Evolutionary conservation across 2,797 vertebrate species (phyloP).

Genomic region (Lagorchestes hirsutus): DNA sequence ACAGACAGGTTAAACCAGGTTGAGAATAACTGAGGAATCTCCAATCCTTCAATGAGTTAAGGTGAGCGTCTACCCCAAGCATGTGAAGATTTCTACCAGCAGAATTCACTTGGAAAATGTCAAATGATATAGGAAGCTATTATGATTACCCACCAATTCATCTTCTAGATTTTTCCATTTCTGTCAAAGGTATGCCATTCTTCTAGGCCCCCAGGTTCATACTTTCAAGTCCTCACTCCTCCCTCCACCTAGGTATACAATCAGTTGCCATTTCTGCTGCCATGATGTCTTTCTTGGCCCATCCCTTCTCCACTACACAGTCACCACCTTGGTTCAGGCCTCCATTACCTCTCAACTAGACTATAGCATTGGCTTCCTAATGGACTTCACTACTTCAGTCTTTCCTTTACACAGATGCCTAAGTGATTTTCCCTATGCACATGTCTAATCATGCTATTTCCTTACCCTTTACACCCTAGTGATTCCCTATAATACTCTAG

Average conservation of each 20-base stretch:
- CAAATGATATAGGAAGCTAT: not conserved
- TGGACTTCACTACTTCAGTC: not conserved
- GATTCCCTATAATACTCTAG: not conserved
- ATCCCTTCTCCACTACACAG: not conserved
- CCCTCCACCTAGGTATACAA: not conserved
- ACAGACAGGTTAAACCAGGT: too few species aligned
- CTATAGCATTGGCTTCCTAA: not conserved
- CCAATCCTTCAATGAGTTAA: too few species aligned
- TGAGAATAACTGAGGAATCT: too few species aligned
- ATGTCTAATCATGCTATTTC: not conserved
- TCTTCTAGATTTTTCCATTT: not conserved
- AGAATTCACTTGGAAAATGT: not conserved
- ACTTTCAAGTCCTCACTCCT: not conserved
- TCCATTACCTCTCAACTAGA: not conserved
- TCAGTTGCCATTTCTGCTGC: not conserved
- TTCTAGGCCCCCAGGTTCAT: not conserved
- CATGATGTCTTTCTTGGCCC: not conserved
- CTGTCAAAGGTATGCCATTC: not conserved
- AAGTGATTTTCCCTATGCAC: not conserved
- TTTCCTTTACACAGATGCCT: not conserved
- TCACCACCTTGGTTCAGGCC: not conserved
- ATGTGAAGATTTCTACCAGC: too few species aligned
- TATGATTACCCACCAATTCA: not conserved
- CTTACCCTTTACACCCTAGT: not conserved
- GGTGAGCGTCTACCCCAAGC: too few species aligned